These are phyloP conservation scores for Euleptes europaea DNA, from an alignment of 2,113 vertebrate genomes.

Conservation along the genomic window DNA sequence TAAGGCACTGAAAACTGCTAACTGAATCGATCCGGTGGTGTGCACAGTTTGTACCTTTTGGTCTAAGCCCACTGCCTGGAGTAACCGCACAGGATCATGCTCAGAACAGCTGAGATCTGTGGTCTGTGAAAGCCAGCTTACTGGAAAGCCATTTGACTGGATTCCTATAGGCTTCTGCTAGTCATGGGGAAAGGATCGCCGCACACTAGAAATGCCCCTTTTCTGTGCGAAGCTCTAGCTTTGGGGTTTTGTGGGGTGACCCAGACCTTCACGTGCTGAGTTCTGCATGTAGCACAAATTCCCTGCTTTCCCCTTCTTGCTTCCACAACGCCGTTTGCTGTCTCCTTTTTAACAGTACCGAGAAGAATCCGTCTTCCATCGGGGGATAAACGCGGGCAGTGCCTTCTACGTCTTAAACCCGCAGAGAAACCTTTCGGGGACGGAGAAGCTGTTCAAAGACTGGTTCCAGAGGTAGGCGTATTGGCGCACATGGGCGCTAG, in stretches of 20 bases:
- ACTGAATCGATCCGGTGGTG: too few relatives aligned
- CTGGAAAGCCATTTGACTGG: not conserved
- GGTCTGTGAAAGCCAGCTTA: not conserved
- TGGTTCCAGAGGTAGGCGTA: constrained; percentile 84
- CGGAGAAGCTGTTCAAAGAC: constrained; percentile 82
- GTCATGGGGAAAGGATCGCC: not conserved
- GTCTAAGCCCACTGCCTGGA: too few relatives aligned
- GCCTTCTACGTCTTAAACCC: constrained; percentile 91
- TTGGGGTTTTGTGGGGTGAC: not conserved
- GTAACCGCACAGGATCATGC: too few relatives aligned
- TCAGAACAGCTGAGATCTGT: not conserved
- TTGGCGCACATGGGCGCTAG: not conserved
- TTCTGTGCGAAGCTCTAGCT: not conserved
- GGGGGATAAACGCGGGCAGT: constrained; percentile 77
- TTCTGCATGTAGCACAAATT: not conserved
- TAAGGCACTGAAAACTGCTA: too few relatives aligned
- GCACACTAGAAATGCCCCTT: not conserved
- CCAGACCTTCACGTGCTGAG: not conserved
- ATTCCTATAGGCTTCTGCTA: not conserved
- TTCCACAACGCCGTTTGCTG: not conserved
- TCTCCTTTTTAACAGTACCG: constrained; percentile 50
- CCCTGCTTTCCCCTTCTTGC: not conserved
- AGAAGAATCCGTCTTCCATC: constrained; percentile 72
- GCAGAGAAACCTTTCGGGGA: constrained; percentile 82
- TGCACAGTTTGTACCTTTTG: too few relatives aligned